Evolutionary conservation across 2,888 invertebrate genomes (phyloP).

Genomic region (Alcis repandata): DNA sequence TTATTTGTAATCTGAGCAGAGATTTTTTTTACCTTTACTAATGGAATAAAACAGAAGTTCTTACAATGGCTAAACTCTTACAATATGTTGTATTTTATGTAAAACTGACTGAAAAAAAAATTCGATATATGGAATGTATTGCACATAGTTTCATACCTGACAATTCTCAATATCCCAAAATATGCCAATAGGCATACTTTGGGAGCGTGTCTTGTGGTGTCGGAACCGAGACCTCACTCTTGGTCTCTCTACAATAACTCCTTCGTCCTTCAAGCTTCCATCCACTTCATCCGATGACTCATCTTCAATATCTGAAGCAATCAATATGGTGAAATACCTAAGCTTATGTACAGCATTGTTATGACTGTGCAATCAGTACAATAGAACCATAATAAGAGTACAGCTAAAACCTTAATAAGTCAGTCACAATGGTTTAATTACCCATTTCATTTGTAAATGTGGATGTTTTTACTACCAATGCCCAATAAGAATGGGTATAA

Average conservation of each 20-base stretch:
- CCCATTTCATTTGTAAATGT: slow-evolving; percentile 8
- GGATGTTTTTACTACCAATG: not conserved
- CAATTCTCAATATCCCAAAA: slow-evolving; percentile 98
- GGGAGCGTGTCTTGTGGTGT: slow-evolving; percentile 71
- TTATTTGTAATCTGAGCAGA: not conserved
- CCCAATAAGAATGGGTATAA: not conserved
- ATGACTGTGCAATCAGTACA: not conserved
- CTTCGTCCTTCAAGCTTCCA: slow-evolving; percentile 67
- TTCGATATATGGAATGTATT: not conserved
- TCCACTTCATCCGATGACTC: slow-evolving; percentile 78
- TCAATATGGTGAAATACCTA: slow-evolving; percentile 21
- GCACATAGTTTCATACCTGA: slow-evolving; percentile 82
- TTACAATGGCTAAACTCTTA: no score
- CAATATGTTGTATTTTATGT: no score
- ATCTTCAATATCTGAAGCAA: slow-evolving; percentile 72
- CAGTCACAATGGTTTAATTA: not conserved
- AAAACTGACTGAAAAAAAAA: not conserved
- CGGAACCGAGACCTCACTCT: slow-evolving; percentile 76
- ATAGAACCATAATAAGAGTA: not conserved
- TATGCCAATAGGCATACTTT: slow-evolving; percentile 90
- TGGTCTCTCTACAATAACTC: slow-evolving; percentile 65
- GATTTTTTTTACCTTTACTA: no score
- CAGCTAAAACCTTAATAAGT: not conserved
- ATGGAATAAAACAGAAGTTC: no score
- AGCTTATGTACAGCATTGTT: not conserved